Conservation (phyloP, 2,113 vertebrate species). For the Anarhynchus alexandrinus region DNA sequence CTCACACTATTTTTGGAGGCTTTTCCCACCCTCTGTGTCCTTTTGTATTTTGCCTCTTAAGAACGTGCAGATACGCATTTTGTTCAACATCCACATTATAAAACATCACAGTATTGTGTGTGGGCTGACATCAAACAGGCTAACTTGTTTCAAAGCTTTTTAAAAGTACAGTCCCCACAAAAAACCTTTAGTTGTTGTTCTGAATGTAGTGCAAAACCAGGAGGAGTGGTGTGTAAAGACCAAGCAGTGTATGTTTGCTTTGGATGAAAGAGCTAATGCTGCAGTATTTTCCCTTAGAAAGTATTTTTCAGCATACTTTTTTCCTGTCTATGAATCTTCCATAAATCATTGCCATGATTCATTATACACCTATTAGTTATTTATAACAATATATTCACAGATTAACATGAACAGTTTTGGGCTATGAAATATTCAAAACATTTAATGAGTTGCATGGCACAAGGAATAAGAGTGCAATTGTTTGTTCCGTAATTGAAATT, state of each 20-base stretch:
- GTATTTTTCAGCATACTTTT: not conserved
- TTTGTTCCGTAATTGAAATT: conserved; percentile 61
- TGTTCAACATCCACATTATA: not conserved
- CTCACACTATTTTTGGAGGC: not conserved
- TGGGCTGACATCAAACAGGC: not conserved
- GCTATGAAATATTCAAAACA: conserved; percentile 53
- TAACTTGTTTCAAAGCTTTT: not conserved
- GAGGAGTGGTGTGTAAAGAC: not conserved
- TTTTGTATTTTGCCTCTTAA: not conserved
- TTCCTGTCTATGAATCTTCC: not conserved
- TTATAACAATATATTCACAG: conserved; percentile 45
- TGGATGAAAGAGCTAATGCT: not conserved
- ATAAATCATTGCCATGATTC: not conserved
- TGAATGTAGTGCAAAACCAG: not conserved
- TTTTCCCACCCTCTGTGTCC: not conserved
- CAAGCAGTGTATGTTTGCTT: not conserved
- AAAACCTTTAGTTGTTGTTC: not conserved
- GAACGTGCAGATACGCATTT: not conserved
- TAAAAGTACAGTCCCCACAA: not conserved
- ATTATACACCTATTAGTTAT: conserved; percentile 57
- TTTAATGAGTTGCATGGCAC: conserved; percentile 18
- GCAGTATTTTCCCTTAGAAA: not conserved
- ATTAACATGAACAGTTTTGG: conserved; percentile 32
- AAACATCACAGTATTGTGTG: not conserved
- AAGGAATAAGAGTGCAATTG: not conserved